Evolutionary conservation across 2,113 vertebrate genomes (phyloP).

Genomic region (Pelobates fuscus): DNA sequence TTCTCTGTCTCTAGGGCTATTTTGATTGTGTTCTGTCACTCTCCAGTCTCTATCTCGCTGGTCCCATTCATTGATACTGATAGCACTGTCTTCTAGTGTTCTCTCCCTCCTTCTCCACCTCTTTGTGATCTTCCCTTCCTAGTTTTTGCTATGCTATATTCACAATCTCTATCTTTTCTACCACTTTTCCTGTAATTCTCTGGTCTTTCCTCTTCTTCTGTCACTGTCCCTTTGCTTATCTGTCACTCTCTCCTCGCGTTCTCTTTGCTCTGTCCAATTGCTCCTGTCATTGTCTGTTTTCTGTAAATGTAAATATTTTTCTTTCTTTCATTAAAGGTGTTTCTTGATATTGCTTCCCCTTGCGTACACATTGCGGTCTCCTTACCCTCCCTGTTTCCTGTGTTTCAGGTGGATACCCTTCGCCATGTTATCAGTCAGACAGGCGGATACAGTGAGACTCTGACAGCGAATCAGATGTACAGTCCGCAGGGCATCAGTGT

Average conservation of each 20-base stretch:
- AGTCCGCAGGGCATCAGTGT: conserved; percentile 99
- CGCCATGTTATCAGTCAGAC: conserved; percentile 99
- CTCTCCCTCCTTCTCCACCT: neutral
- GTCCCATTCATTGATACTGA: neutral
- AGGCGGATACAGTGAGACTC: conserved; percentile 99
- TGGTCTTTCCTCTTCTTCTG: neutral
- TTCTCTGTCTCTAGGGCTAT: neutral
- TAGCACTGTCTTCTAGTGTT: neutral
- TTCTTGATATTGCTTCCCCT: neutral
- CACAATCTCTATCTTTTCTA: neutral
- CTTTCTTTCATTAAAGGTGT: neutral
- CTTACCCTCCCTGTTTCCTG: conserved; percentile 6
- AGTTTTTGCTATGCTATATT: neutral
- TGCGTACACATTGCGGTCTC: conserved; percentile 53
- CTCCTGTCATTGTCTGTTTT: neutral
- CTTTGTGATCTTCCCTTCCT: neutral
- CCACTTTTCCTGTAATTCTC: neutral
- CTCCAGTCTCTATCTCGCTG: neutral
- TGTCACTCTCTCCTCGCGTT: neutral
- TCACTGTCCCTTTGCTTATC: neutral
- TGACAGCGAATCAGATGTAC: conserved; percentile 98
- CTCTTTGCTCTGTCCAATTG: neutral
- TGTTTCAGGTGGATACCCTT: conserved; percentile 98
- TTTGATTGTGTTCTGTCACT: no score
- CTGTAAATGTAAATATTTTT: no score